phyloP scores from a whole-genome alignment of 2,113 vertebrate genomes.

The Eclectus roratus region DNA sequence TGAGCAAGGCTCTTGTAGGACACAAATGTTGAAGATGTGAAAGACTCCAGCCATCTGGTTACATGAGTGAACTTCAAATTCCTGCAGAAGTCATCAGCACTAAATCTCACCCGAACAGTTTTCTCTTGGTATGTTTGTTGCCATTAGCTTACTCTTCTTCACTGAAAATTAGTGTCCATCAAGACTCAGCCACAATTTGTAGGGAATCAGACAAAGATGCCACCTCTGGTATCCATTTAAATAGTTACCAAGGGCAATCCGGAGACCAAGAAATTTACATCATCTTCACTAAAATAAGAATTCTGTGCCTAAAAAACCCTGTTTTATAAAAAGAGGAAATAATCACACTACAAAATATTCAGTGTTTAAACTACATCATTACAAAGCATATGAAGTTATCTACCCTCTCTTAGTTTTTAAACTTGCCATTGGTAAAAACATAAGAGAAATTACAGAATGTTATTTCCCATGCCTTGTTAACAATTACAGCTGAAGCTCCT shows the following conservation, averaged over 20 bases:
- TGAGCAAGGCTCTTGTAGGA: not conserved
- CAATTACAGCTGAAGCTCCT: not conserved
- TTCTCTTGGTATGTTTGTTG: not conserved
- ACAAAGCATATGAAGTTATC: not conserved
- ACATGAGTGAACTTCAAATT: not conserved
- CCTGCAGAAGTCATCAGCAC: not conserved
- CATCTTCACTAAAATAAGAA: not conserved
- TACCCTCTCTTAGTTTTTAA: not conserved
- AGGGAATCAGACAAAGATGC: not conserved
- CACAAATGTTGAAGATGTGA: not conserved
- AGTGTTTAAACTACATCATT: not conserved
- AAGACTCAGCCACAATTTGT: not conserved
- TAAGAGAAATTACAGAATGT: not conserved
- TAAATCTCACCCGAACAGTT: not conserved
- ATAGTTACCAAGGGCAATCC: not conserved
- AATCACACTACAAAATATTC: not conserved
- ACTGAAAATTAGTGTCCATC: not conserved
- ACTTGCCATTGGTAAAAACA: not conserved
- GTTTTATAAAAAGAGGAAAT: not conserved
- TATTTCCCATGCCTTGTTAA: not conserved
- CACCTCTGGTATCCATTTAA: not conserved
- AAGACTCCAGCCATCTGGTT: not conserved
- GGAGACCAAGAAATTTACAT: not conserved
- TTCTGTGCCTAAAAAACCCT: not conserved
- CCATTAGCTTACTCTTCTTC: not conserved